Base-by-base conservation (phyloP, 2,113 vertebrate species). In the Mugil cephalus region DNA sequence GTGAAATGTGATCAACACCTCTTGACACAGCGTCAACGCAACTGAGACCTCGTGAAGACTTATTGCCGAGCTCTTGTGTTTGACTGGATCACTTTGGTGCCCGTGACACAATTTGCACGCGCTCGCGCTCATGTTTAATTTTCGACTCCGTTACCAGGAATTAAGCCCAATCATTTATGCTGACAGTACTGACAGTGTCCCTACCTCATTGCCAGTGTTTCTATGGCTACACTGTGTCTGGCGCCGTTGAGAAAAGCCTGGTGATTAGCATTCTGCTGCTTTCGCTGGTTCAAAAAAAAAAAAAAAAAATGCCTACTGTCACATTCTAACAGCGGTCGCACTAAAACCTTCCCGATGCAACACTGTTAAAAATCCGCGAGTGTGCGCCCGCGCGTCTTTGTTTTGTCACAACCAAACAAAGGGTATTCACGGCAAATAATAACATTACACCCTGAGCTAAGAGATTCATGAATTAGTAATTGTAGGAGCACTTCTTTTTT, bases 381-480 rank as follows among this genome's bases (percentile, higher is more conserved):
- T 11, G 12, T 0, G 42, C 4, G 45, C n/a, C n/a, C n/a, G 1
- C 10, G 0, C 42, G 24, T 30, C 58, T 61, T 69, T 68, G 69
- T 82, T 77, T 80, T 70, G 77, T 82, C 75, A 70, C 59, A 42
- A 8, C 63, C 62, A 39, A 52, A 84, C 71, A 67, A 77, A 71
- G 52, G 48, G 13, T 53, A 30, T 58, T 80, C 79, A 77, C 62
- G 72, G 56, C 74, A 74, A 79, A 82, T 77, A 83, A 77, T 65
- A 72, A 69, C 71, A 78, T 77, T 38, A 42, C 68, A 77, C 58
- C 56, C 73, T 46, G 18, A 72, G 79, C 65, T 65, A 66, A 75
- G 62, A 59, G 34, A 62, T 42, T 15, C 72, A 82, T 79, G 77
- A 84, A 85, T 85, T 74, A 45, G 67, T 79, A 64, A 81, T 83